These are phyloP conservation scores for Otocyon megalotis DNA, from an alignment of 2,113 vertebrate species.

Conservation along the genomic window DNA sequence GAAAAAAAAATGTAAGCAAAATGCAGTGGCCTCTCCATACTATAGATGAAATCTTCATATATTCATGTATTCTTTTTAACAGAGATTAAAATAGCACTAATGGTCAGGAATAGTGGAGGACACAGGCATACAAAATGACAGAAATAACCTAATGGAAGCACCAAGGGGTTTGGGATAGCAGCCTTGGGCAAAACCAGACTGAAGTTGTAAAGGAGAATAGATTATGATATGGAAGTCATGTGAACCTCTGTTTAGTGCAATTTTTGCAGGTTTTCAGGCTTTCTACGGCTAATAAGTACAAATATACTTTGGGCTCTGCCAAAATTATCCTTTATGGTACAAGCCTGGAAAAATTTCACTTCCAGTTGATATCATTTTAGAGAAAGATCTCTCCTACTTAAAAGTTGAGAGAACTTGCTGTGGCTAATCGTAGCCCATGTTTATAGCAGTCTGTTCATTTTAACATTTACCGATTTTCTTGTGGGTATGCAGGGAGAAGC, in stretches of 20 bases:
- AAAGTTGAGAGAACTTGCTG: background rate
- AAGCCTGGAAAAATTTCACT: background rate
- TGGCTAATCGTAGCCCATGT: background rate
- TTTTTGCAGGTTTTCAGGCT: background rate
- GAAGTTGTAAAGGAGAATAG: background rate
- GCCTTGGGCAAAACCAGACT: background rate
- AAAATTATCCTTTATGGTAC: background rate
- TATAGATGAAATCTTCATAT: background rate
- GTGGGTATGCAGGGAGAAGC: background rate
- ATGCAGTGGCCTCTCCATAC: background rate
- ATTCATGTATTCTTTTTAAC: background rate
- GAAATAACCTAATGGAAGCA: background rate
- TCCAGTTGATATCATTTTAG: background rate
- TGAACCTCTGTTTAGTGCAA: background rate
- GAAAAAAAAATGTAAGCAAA: background rate
- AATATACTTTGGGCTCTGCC: background rate
- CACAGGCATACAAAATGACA: background rate
- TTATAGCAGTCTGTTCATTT: conserved; percentile 12
- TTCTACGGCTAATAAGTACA: background rate
- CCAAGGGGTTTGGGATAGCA: background rate
- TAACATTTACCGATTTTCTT: conserved; percentile 25
- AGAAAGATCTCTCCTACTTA: background rate
- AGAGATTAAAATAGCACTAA: background rate
- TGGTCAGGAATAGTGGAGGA: background rate
- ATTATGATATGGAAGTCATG: background rate